Evolutionary conservation across 1,140 invertebrate genomes (phyloP), one percentile per base, ranked within the genome.

Genomic region (Pseudomyrmex dendroicus): DNA sequence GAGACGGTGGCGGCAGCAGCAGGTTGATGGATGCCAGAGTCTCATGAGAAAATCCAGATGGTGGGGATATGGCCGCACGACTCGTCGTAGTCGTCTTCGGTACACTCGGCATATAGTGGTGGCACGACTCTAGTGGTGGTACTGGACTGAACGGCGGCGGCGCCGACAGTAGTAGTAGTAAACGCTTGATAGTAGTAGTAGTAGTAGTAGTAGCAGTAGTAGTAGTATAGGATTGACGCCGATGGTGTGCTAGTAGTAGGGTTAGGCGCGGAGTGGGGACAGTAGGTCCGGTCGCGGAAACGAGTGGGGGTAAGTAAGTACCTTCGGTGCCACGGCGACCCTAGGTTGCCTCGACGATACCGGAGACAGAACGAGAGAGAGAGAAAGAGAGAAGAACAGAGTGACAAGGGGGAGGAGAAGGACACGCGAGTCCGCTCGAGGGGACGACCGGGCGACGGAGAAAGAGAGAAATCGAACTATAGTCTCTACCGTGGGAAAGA

Each of bases 21-120:
- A 88, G 89, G 89, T 90, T 91, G 90, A 91, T 91, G 88, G 88
- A 90, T 89, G 85, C 86, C 82, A 22, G 82, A 72, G 77, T 84
- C 85, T 85, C 88, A 86, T 90, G 90, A 88, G 90, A 91, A 90
- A 91, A 84, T 88, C 46, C 67, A 8, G n/a, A 10, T 74, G 77
- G 89, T 77, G 88, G 83, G 84, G 86, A 85, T 66, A 70, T 48
- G 35, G 46, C 76, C 76, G 44, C 80, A 82, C 82, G 86, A 66
- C 85, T 83, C 74, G 85, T 59, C 73, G 87, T 80, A 56, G 44
- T 83, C 85, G 80, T 85, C 61, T 70, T 82, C 77, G 64, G 35
- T 57, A 78, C 52, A 68, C 52, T 57, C 56, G 54, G 17, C 35
- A 17, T 56, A 68, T 68, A 67, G 73, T 82, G 17, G 61, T 62